Percentiles rank a stretch among this genome's conserved stretches.
Conservation (phyloP, 37 sponge, comb jelly and placozoan genomes). For the Cliona cf. orientalis region DNA sequence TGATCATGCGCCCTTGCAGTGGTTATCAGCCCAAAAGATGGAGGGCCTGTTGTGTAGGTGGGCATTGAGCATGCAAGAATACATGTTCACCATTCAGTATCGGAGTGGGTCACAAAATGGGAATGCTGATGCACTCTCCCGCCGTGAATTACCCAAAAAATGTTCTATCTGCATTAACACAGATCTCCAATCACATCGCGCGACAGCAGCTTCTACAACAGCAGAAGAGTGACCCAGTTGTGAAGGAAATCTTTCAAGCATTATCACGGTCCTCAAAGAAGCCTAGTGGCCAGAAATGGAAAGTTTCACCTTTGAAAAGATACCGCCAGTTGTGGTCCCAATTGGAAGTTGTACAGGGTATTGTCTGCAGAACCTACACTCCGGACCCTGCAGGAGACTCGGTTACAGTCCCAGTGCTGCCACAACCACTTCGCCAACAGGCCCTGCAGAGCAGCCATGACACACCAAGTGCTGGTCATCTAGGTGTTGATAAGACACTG, state of each 20-base stretch:
- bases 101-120: conserved; percentile 24
- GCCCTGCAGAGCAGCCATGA: conserved; percentile 29
- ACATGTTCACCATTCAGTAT: conserved; percentile 48
- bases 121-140: conserved; percentile 68
- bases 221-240: no score
- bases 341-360: conserved; percentile 31
- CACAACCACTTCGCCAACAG: neutral
- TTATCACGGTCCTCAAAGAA: no score
- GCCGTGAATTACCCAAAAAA: no score
- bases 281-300: no score
- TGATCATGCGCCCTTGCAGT: conserved; percentile 47
- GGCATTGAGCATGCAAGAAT: conserved; percentile 60
- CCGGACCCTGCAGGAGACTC: conserved; percentile 13
- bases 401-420: conserved; percentile 27
- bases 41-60: conserved; percentile 61
- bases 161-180: no score
- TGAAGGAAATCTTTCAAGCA: no score
- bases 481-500: conserved; percentile 61
- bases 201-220: no score
- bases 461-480: conserved; percentile 50
- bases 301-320: conserved; percentile 24
- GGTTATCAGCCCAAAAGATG: conserved; percentile 69
- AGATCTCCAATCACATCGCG: no score
- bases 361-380: conserved; percentile 44
- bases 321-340: conserved; percentile 61